Conservation (phyloP, 30 jellyfish, hydroid and myxozoan genomes). For the Clytia hemisphaerica region DNA sequence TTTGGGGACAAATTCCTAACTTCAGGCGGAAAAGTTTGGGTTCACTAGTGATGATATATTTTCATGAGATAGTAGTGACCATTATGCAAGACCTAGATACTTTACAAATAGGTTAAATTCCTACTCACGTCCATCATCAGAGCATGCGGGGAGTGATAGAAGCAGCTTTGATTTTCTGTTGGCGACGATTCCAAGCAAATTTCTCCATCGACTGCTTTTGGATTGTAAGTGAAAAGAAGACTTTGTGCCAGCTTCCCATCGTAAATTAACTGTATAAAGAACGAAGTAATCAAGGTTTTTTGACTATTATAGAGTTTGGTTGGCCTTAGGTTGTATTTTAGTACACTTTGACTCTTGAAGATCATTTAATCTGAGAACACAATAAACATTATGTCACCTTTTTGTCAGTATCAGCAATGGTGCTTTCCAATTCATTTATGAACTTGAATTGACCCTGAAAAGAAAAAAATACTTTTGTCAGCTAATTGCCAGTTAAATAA, state of each 20-base stretch:
- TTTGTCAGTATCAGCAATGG: constrained; percentile 71
- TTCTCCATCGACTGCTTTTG: constrained; percentile 88
- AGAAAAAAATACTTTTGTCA: too few relatives aligned
- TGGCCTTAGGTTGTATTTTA: background rate
- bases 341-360: background rate
- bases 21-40: too few relatives aligned
- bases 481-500: too few relatives aligned
- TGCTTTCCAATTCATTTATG: constrained; percentile 74
- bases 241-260: constrained; percentile 79
- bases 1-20: too few relatives aligned
- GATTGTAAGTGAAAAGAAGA: constrained; percentile 75
- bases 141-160: constrained; percentile 79
- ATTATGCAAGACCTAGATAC: too few relatives aligned
- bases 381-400: constrained; percentile 45
- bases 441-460: constrained; percentile 88
- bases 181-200: constrained; percentile 88
- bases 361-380: background rate
- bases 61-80: too few relatives aligned
- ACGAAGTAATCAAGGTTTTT: too few relatives aligned
- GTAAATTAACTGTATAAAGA: constrained; percentile 25
- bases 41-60: too few relatives aligned
- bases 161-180: constrained; percentile 53
- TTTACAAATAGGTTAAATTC: too few relatives aligned
- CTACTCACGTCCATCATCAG: constrained; percentile 86
- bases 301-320: background rate